Base-by-base conservation (phyloP, 2,797 vertebrate genomes). In the Gadopsis marmoratus region DNA sequence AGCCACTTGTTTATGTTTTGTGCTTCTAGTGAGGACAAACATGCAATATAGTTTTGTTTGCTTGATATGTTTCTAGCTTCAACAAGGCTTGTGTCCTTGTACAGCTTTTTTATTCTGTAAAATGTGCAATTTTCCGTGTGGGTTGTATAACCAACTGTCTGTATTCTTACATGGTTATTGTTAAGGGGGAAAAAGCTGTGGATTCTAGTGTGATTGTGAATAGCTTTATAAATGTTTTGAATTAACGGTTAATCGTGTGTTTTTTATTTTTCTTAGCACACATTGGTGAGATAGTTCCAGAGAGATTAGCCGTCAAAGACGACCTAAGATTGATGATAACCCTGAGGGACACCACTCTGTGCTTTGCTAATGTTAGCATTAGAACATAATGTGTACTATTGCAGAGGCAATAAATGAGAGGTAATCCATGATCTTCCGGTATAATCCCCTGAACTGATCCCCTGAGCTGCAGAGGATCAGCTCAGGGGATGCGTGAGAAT, bases 311-410 rank as follows among this genome's bases (percentile, higher is more conserved):
- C 29, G 11, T 51, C 45, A n/a, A 17, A 47, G 35, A 74, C 26
- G 47, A 23, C 29, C 41, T 19, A 41, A 19, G 5, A 39, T 12
- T 11, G 58, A 60, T 37, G 26, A 26, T 26, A 26, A 26, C 41
- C 41, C 26, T 53, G 39, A 59, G 19, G 69, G 69, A 58, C 53
- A 21, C 60, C 66, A 47, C n/a, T 48, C 53, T 43, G 47, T 2
- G 5, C 23, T 9, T 41, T 35, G 17, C 16, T 31, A 53, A 63
- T 14, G 7, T n/a, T 11, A 31, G 56, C 33, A 33, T 33, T 33
- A 47, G 7, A 56, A 16, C 45, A 37, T 39, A 59, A 47, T 29
- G 7, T 21, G 13, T n/a, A 12, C 6, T 47, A 23, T 39, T 39
- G 9, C n/a, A 68, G 50, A 56, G 41, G 16, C 11, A 54, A 53